Base-by-base conservation (phyloP, 2,113 vertebrate genomes). In the Lucifuga dentata region DNA sequence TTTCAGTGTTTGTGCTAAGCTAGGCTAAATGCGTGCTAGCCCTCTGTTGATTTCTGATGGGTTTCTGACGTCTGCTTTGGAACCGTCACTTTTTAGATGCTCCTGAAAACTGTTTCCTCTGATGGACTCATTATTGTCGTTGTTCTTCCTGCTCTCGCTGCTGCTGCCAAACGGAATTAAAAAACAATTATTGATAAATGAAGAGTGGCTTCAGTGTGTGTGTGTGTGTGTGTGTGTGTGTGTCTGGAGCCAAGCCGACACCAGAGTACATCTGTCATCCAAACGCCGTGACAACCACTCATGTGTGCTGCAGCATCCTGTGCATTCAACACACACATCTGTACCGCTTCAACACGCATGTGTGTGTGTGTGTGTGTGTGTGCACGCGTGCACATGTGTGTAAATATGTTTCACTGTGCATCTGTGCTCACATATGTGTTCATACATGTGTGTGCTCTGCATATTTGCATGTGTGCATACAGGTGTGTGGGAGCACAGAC, bases 121-220 rank as follows among this genome's bases (percentile, higher is more conserved):
- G 80, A 82, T 82, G 73, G 78, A 82, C 85, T 86, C 64, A 87
- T 86, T 86, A 85, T 81, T 81, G 79, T 65, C 43, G 44, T 76
- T 83, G 83, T 86, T 89, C 77, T 80, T 77, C 68, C 66, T n/a
- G 12, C 45, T 80, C 40, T 39, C 49, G 69, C 77, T 80, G 67
- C 74, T 80, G 61, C 82, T 90, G 86, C 88, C 86, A 85, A 88
- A 83, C 64, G 75, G 82, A 90, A 88, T 88, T 84, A 88, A 90
- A 90, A 88, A 84, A 24, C 84, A 88, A 90, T 88, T 86, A 88
- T 85, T 90, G 86, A 85, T 85, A 87, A 88, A 86, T 87, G 88
- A 90, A 88, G 80, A 87, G 86, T 85, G 86, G 73, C 81, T 89
- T 56, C 74, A 75, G 70, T 40, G 12, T 13, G 12, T 40, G 12